Evolutionary conservation across 2,888 invertebrate genomes (phyloP).

Genomic region (Sericinus montela): DNA sequence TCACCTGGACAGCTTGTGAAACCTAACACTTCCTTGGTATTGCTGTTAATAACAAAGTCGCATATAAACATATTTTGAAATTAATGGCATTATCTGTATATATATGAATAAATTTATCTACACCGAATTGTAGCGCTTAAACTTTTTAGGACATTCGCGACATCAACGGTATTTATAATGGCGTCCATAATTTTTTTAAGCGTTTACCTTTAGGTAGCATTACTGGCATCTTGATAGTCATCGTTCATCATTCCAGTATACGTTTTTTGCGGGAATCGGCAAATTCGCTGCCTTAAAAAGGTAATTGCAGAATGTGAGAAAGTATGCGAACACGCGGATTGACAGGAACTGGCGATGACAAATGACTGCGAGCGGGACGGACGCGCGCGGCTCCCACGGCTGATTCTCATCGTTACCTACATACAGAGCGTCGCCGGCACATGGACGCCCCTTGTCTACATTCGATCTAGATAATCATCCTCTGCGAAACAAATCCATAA

Average conservation of each 20-base stretch:
- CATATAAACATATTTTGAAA: constrained; percentile 17
- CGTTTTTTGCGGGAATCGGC: constrained; percentile 52
- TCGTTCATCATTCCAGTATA: constrained; percentile 48
- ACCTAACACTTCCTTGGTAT: constrained; percentile 42
- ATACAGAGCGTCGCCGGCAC: constrained; percentile 51
- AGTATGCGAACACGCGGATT: constrained; percentile 56
- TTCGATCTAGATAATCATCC: constrained; percentile 35
- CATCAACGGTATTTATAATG: constrained; percentile 17
- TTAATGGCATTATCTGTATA: constrained; percentile 24
- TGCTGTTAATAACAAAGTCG: constrained; percentile 25
- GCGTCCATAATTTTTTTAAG: constrained; percentile 12
- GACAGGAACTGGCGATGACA: constrained; percentile 71
- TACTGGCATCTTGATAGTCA: constrained; percentile 38
- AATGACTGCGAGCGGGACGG: constrained; percentile 50
- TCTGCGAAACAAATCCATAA: constrained; percentile 30
- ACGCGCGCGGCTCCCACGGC: constrained; percentile 54
- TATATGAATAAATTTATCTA: constrained; percentile 27
- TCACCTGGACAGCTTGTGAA: constrained; percentile 46
- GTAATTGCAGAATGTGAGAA: constrained; percentile 69
- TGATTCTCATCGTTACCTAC: constrained; percentile 55
- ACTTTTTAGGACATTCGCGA: constrained; percentile 5
- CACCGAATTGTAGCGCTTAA: constrained; percentile 12
- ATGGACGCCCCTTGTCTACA: constrained; percentile 27
- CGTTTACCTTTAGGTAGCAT: constrained; percentile 17
- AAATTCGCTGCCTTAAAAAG: constrained; percentile 61